Conservation (phyloP, 2,888 invertebrate genomes). For the Volucella inanis region DNA sequence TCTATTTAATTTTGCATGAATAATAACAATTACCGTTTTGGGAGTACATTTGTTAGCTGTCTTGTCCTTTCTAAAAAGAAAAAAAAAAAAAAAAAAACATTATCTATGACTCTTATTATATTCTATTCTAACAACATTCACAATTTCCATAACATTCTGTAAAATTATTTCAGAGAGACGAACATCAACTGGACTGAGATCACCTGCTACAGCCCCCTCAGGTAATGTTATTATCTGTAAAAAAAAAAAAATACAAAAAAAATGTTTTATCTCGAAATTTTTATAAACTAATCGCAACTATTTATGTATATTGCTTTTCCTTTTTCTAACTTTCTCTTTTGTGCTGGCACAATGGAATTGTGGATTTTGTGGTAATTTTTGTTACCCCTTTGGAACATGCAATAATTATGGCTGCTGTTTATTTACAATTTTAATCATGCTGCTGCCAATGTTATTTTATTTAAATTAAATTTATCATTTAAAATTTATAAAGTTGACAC, state of each 20-base stretch:
- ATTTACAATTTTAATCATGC: constrained; percentile 40
- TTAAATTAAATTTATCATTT: constrained; percentile 23
- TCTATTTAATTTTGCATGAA: constrained; percentile 7
- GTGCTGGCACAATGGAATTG: constrained; percentile 68
- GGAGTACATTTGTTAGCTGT: constrained; percentile 27
- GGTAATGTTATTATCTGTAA: constrained; percentile 73
- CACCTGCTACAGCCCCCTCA: constrained; percentile 77
- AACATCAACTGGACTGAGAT: constrained; percentile 77
- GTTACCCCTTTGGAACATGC: constrained; percentile 54
- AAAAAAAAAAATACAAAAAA: constrained; percentile 1
- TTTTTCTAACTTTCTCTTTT: constrained; percentile 54
- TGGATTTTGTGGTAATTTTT: constrained; percentile 70
- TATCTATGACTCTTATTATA: constrained; percentile 19
- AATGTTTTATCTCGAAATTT: not conserved
- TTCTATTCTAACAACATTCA: constrained; percentile 33
- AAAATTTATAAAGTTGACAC: constrained; percentile 68
- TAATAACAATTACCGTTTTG: constrained; percentile 14
- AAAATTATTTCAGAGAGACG: constrained; percentile 76
- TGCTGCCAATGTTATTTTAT: constrained; percentile 49
- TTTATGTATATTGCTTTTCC: constrained; percentile 45
- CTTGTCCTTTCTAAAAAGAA: not conserved
- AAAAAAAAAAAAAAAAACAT: too few relatives aligned
- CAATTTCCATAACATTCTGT: constrained; percentile 17
- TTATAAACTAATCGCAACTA: constrained; percentile 54
- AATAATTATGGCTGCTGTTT: constrained; percentile 58